phyloP scores from a whole-genome alignment of 1,140 invertebrate genomes.

The Maniola jurtina region DNA sequence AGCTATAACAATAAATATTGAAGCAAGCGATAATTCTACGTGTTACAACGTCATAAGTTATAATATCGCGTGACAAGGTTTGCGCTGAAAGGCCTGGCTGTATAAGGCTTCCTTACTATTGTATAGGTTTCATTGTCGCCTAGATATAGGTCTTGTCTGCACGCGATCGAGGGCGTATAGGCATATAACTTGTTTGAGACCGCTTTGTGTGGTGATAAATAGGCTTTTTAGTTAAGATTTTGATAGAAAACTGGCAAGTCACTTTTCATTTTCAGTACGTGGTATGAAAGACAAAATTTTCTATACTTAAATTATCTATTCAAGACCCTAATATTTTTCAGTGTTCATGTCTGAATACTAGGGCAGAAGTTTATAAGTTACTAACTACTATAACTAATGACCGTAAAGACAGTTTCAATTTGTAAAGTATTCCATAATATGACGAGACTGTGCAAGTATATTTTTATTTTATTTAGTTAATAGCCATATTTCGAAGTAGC shows the following conservation, averaged over 20 bases:
- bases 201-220: slow-evolving; percentile 18
- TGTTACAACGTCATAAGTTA: slow-evolving; percentile 4
- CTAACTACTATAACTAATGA: no score
- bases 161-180: slow-evolving; percentile 35
- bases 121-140: slow-evolving; percentile 54
- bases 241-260: slow-evolving; percentile 3
- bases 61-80: slow-evolving; percentile 14
- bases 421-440: no score
- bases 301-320: neutral
- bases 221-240: neutral
- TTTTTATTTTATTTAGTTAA: no score
- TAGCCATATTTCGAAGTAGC: no score
- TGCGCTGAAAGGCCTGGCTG: neutral
- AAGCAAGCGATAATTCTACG: neutral
- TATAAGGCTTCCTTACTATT: slow-evolving; percentile 55
- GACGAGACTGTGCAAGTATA: no score
- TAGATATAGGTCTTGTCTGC: slow-evolving; percentile 52
- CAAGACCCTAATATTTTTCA: neutral
- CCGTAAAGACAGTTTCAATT: no score
- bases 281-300: slow-evolving; percentile 1
- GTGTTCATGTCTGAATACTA: no score
- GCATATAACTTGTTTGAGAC: slow-evolving; percentile 11
- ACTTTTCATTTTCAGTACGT: slow-evolving; percentile 6
- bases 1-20: neutral
- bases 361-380: neutral